These are phyloP conservation scores for Notarius lentiginosus DNA, from an alignment of 2,113 vertebrate genomes.

Conservation along the genomic window DNA sequence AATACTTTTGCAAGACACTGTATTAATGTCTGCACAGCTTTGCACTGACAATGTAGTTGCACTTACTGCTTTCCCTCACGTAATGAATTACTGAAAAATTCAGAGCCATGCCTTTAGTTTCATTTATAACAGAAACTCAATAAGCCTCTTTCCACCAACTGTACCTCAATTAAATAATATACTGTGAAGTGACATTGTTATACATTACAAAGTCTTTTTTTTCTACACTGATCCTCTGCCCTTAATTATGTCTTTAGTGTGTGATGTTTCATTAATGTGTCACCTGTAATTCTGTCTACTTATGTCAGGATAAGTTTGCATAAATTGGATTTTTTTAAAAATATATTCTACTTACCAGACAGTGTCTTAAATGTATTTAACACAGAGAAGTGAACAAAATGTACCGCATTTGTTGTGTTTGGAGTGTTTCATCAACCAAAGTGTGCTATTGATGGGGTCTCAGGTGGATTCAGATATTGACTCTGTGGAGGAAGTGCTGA, in stretches of 20 bases:
- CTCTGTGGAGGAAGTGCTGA: neutral
- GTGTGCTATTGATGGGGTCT: neutral
- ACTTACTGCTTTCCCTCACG: neutral
- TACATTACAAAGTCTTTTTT: neutral
- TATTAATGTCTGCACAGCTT: neutral
- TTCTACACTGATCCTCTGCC: neutral
- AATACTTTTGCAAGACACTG: no score
- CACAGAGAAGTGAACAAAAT: neutral
- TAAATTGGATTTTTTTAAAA: neutral
- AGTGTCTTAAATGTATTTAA: neutral
- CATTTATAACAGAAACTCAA: neutral
- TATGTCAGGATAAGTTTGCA: neutral
- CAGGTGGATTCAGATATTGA: neutral
- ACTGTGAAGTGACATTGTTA: neutral
- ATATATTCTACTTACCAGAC: neutral
- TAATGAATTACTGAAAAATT: no score
- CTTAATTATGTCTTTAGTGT: neutral
- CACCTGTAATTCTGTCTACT: neutral
- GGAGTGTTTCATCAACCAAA: neutral
- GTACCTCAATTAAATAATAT: neutral
- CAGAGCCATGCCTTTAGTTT: neutral
- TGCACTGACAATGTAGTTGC: neutral
- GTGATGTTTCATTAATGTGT: neutral
- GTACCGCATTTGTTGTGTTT: neutral
- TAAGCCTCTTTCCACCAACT: neutral